Percentiles rank a stretch among this genome's conserved stretches.
These are phyloP conservation scores for Marisa cornuarietis DNA, from an alignment of 1,140 invertebrate species.

Conservation along the genomic window DNA sequence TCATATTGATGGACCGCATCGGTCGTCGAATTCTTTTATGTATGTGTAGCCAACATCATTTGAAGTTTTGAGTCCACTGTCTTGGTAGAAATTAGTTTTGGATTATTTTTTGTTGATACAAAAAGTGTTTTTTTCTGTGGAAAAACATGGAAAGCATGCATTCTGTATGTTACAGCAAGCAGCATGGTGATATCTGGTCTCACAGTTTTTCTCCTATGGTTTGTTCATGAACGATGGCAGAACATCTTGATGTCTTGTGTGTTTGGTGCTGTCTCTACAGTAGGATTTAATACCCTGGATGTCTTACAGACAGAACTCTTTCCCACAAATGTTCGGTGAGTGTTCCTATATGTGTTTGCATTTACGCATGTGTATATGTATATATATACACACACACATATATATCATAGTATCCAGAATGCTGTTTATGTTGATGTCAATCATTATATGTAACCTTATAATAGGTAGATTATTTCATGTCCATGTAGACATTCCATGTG, in stretches of 20 bases:
- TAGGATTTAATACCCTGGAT: constrained; percentile 69
- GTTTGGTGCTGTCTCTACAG: constrained; percentile 68
- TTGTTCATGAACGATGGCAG: constrained; percentile 60
- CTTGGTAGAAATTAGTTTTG: not conserved
- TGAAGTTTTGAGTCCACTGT: not conserved
- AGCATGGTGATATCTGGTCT: constrained; percentile 67
- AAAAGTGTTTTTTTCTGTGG: not conserved
- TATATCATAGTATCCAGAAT: no score
- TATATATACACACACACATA: not conserved
- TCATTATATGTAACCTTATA: no score
- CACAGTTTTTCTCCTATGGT: constrained; percentile 68
- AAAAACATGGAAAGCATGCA: not conserved
- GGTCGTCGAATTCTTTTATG: constrained; percentile 68
- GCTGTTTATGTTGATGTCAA: no score
- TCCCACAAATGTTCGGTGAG: constrained; percentile 69
- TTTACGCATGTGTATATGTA: not conserved
- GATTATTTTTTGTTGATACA: not conserved
- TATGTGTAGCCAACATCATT: constrained; percentile 44
- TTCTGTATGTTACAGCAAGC: constrained; percentile 55
- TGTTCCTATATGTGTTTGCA: not conserved
- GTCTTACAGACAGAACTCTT: constrained; percentile 68
- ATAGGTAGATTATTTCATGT: no score
- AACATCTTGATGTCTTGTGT: constrained; percentile 61
- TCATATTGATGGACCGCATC: constrained; percentile 67
- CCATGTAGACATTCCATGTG: no score